Percentiles rank a stretch among this genome's conserved stretches.
Evolutionary conservation across 2,113 vertebrate species (phyloP).

Genomic region (Antigone vipio): DNA sequence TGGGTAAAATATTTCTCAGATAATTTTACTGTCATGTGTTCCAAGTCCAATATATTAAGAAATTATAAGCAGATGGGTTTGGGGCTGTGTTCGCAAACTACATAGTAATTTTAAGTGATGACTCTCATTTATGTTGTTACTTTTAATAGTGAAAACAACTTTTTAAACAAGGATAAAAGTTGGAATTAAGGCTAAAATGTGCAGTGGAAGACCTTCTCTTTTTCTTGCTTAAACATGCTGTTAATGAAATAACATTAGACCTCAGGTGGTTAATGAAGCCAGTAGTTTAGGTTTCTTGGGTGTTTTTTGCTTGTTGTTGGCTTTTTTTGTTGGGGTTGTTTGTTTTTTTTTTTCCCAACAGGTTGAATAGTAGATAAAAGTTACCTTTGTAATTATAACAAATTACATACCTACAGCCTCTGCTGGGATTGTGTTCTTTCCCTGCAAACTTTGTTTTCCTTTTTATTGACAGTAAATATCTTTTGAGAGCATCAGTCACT

Average conservation of each 20-base stretch:
- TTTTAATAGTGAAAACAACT: not conserved
- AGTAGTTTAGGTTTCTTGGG: not conserved
- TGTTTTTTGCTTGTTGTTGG: not conserved
- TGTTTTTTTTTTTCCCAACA: rapidly evolving
- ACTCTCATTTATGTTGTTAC: not conserved
- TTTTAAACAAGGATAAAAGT: not conserved
- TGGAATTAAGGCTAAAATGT: not conserved
- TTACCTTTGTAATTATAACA: not conserved
- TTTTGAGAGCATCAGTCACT: not conserved
- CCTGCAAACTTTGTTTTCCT: not conserved
- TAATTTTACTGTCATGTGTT: rapidly evolving
- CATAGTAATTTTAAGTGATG: not conserved
- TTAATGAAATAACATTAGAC: not conserved
- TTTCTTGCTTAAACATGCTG: not conserved
- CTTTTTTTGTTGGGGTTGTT: not conserved
- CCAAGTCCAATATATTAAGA: not conserved
- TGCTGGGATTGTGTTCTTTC: not conserved
- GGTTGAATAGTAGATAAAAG: not conserved
- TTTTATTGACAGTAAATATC: not conserved
- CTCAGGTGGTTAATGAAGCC: not conserved
- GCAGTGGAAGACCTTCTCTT: not conserved
- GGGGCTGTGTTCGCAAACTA: not conserved
- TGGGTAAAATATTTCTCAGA: too few species aligned
- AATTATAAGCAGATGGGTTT: not conserved
- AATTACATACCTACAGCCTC: not conserved